Evolutionary conservation across 2,113 vertebrate genomes (phyloP), one percentile per base, ranked within the genome.

Genomic region (Macrotus californicus): DNA sequence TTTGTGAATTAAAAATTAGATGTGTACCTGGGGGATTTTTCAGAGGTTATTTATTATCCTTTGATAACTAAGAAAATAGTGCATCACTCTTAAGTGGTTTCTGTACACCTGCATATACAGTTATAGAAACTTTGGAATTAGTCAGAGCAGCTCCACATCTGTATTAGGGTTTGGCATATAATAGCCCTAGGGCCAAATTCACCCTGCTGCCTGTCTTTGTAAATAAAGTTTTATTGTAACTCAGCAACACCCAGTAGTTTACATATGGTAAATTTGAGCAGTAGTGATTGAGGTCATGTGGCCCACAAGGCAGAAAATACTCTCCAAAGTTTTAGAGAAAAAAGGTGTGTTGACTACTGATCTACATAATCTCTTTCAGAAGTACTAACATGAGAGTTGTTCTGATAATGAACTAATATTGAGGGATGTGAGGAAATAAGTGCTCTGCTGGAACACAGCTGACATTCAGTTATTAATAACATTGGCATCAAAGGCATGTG

Each of bases 1-100:
- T 85, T 89, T 59, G 76, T 89, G 26, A 70, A 89, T 90, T 93
- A 84, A 80, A 86, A 92, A 64, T 72, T 87, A 21, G 16, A 29
- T 29, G 19, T 41, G 13, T 14, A 36, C n/a, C 1, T 21, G 3
- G 1, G 5, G 31, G 16, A 64, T 76, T 54, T 67, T 82, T 39
- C 2, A 13, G 54, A 24, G 12, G 18, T 46, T 50, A 84, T 88
- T 84, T 66, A 59, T 54, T 67, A 92, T 81, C 2, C 39, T 67
- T 79, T 91, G 56, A 34, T 72, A 75, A 46, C 29, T 18, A 72
- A 89, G 56, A 86, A 54, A 87, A 73, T 36, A 61, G 5, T 22
- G 3, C 46, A 36, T 93, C 39, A 92, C 39, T 39, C 22, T 22
- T 43, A 75, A 75, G 1, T 82, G 10, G 0, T 6, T 77, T 81